Evolutionary conservation across 2,797 vertebrate species (phyloP).

Genomic region (Epinephelus coioides): DNA sequence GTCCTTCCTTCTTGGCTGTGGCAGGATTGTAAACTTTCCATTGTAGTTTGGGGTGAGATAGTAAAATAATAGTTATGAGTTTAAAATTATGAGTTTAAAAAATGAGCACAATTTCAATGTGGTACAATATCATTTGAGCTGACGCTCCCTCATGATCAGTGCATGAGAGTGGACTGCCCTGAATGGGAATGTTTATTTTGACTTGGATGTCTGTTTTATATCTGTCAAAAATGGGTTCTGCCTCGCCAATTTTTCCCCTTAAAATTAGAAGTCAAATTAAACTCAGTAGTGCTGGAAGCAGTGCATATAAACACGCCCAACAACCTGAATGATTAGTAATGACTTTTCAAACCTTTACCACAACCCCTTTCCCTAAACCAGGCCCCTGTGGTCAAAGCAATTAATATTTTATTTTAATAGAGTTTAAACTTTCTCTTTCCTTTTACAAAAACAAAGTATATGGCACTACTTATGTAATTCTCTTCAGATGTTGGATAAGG

Average conservation of each 20-base stretch:
- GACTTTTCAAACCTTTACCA: slow-evolving; percentile 76
- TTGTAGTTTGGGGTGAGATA: too few species aligned
- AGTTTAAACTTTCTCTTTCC: slow-evolving; percentile 39
- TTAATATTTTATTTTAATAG: slow-evolving; percentile 66
- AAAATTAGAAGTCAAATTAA: slow-evolving; percentile 81
- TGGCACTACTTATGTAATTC: slow-evolving; percentile 23
- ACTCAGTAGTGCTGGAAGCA: slow-evolving; percentile 76
- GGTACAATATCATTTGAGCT: too few species aligned
- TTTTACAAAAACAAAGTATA: slow-evolving; percentile 30
- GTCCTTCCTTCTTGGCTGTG: background rate
- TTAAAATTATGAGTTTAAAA: too few species aligned
- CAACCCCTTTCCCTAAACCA: slow-evolving; percentile 53
- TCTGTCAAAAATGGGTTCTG: slow-evolving; percentile 79
- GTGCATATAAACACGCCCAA: slow-evolving; percentile 75
- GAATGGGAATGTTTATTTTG: slow-evolving; percentile 74
- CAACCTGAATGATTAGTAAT: slow-evolving; percentile 77
- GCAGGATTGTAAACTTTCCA: too few species aligned
- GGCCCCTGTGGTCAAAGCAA: slow-evolving; percentile 62
- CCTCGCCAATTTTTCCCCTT: slow-evolving; percentile 75
- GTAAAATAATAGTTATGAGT: background rate
- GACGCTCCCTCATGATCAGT: too few species aligned
- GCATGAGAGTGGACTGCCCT: too few species aligned
- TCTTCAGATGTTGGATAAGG: slow-evolving; percentile 32
- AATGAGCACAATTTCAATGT: too few species aligned
- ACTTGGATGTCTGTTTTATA: slow-evolving; percentile 81